Evolutionary conservation across 1,140 invertebrate genomes (phyloP).

Genomic region (Nasonia vitripennis): DNA sequence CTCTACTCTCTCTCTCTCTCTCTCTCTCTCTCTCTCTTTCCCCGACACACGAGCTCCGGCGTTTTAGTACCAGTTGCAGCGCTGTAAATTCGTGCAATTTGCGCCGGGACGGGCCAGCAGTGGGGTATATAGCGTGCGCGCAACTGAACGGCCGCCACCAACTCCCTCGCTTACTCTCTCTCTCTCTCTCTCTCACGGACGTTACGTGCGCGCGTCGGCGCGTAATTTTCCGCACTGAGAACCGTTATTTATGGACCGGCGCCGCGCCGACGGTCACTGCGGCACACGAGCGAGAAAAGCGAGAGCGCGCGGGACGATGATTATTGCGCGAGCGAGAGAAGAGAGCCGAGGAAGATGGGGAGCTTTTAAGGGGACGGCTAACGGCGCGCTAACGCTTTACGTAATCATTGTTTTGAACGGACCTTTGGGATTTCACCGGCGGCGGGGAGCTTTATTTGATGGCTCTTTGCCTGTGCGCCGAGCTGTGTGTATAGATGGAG

Average conservation of each 20-base stretch:
- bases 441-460: background rate
- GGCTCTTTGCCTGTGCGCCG: background rate
- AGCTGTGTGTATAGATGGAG: background rate
- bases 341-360: background rate
- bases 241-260: constrained; percentile 17
- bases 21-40: background rate
- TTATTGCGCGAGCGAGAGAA: background rate
- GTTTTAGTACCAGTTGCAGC: constrained; percentile 29
- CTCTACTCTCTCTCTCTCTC: constrained; percentile 6
- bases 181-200: background rate
- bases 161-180: background rate
- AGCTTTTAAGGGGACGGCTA: background rate
- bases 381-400: background rate
- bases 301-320: background rate
- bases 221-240: constrained; percentile 30
- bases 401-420: background rate
- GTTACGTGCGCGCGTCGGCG: constrained; percentile 2
- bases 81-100: constrained; percentile 34
- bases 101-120: background rate
- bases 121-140: background rate
- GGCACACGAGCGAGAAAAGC: background rate
- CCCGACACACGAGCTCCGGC: background rate
- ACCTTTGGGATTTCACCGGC: background rate
- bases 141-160: background rate
- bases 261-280: background rate